phyloP scores from a whole-genome alignment of 1,140 invertebrate species.

The Hylaeus volcanicus region DNA sequence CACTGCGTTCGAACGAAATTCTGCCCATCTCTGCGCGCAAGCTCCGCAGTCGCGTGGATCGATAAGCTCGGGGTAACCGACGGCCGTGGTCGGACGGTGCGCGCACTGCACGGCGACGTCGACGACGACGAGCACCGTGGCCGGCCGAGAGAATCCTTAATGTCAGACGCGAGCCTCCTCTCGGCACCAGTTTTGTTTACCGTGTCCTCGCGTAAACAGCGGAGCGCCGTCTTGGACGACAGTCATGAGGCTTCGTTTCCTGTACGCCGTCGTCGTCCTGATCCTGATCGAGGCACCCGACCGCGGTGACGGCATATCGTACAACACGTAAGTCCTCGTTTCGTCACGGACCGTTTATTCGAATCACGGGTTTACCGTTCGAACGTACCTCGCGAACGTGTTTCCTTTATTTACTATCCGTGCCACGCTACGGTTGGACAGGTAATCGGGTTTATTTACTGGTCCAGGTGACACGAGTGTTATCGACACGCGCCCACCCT shows the following conservation, averaged over 20 bases:
- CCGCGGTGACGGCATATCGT: slow-evolving; percentile 70
- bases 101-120: slow-evolving; percentile 45
- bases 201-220: slow-evolving; percentile 56
- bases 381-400: no score
- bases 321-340: slow-evolving; percentile 70
- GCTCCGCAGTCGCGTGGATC: slow-evolving; percentile 49
- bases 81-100: slow-evolving; percentile 20
- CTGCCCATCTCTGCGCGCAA: slow-evolving; percentile 59
- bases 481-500: background rate
- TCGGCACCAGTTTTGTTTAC: slow-evolving; percentile 58
- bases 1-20: no score
- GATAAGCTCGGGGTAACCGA: slow-evolving; percentile 32
- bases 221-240: slow-evolving; percentile 24
- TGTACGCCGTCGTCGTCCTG: slow-evolving; percentile 67
- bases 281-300: slow-evolving; percentile 69
- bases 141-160: slow-evolving; percentile 45
- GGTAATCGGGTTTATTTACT: background rate
- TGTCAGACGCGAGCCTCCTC: slow-evolving; percentile 53
- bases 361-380: no score
- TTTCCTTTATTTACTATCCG: no score
- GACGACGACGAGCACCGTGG: slow-evolving; percentile 29
- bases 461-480: background rate
- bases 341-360: background rate
- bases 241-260: slow-evolving; percentile 69
- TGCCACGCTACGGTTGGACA: background rate